phyloP scores from a whole-genome alignment of 2,888 invertebrate genomes.

The Gymnosoma rotundatum region DNA sequence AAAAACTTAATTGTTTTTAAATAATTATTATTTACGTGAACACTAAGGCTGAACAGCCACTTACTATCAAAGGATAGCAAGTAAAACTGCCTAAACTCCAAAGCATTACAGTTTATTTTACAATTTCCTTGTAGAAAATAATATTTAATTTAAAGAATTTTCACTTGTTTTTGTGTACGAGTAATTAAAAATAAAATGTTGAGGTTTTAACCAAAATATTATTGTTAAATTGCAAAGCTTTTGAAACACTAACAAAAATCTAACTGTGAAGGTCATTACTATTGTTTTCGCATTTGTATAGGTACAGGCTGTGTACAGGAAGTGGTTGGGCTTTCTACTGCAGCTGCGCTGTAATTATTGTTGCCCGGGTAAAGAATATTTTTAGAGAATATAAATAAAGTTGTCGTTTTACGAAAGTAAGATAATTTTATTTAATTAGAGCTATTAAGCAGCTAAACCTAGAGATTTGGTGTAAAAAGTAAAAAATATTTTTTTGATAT shows the following conservation, averaged over 20 bases:
- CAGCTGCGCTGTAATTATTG: constrained; percentile 27
- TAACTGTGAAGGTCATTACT: constrained; percentile 71
- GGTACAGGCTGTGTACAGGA: constrained; percentile 31
- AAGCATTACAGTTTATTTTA: constrained; percentile 71
- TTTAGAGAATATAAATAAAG: neutral
- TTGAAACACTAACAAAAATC: constrained; percentile 37
- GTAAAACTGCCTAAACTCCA: constrained; percentile 79
- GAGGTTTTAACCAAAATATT: constrained; percentile 44
- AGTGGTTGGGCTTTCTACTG: constrained; percentile 3
- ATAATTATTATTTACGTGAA: constrained; percentile 73
- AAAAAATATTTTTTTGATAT: no score
- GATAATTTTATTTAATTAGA: no score
- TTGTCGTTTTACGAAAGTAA: neutral
- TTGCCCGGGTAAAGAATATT: neutral
- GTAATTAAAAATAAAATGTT: constrained; percentile 17
- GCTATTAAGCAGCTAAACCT: no score
- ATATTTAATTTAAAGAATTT: neutral
- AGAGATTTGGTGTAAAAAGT: no score
- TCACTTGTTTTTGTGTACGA: constrained; percentile 27
- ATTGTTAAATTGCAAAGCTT: constrained; percentile 40
- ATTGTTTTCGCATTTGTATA: constrained; percentile 40
- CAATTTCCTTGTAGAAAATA: constrained; percentile 1
- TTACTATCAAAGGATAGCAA: constrained; percentile 79
- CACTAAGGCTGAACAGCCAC: constrained; percentile 78
- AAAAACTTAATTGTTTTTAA: neutral